Percentiles rank a stretch among this genome's conserved stretches.
These are phyloP conservation scores for Amphilophus citrinellus DNA, from an alignment of 2,113 vertebrate species.

Conservation along the genomic window DNA sequence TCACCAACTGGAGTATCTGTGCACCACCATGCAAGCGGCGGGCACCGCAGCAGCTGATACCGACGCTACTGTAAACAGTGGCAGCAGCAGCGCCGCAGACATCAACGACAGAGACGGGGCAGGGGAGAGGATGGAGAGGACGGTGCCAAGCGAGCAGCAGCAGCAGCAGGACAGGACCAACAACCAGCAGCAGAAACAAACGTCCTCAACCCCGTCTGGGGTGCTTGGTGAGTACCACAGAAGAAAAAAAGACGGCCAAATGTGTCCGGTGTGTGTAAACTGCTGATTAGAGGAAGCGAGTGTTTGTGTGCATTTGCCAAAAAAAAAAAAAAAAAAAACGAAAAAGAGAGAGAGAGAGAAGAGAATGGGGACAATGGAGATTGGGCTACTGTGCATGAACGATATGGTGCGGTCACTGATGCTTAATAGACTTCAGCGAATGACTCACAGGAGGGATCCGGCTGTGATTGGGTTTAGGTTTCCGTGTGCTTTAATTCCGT, in stretches of 20 bases:
- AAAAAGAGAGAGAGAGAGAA: neutral
- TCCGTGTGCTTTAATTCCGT: neutral
- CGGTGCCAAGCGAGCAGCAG: conserved; percentile 46
- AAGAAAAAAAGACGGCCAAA: neutral
- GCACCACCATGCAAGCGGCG: conserved; percentile 53
- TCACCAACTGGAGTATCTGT: neutral
- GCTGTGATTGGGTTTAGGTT: conserved; percentile 10
- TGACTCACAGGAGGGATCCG: conserved; percentile 4
- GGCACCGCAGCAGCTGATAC: conserved; percentile 45
- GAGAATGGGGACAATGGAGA: neutral
- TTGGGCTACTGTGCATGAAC: neutral
- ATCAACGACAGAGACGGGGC: conserved; percentile 51
- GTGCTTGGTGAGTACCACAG: conserved; percentile 70
- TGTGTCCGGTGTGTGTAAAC: neutral
- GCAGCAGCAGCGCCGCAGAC: conserved; percentile 42
- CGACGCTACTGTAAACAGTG: conserved; percentile 55
- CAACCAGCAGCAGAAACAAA: conserved; percentile 44
- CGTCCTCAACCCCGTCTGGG: conserved; percentile 48
- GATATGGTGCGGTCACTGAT: conserved; percentile 23
- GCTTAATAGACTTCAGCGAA: conserved; percentile 19
- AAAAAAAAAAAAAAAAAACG: neutral
- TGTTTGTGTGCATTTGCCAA: neutral
- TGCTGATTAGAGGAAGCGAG: neutral
- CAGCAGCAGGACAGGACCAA: conserved; percentile 56
- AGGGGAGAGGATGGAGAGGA: conserved; percentile 73